phyloP scores from a whole-genome alignment of 2,797 vertebrate species.

The Eulemur albifrons region DNA sequence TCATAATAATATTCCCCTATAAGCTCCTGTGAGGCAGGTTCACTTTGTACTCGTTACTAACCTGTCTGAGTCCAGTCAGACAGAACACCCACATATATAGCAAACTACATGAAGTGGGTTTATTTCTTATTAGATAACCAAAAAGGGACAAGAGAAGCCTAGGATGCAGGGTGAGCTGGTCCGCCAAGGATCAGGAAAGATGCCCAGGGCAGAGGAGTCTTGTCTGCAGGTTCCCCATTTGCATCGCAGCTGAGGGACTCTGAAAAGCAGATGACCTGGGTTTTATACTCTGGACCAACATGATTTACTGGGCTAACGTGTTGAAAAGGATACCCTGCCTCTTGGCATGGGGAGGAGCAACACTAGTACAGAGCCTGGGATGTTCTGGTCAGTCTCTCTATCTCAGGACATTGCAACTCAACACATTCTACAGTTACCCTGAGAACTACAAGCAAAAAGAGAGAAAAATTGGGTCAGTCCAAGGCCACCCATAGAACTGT shows the following conservation, averaged over 20 bases:
- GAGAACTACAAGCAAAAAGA: neutral
- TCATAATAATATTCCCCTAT: neutral
- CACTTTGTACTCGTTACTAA: neutral
- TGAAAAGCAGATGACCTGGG: neutral
- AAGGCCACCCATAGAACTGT: neutral
- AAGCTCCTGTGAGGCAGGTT: neutral
- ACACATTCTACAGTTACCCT: neutral
- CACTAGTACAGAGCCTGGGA: neutral
- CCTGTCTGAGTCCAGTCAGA: neutral
- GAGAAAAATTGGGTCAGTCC: neutral
- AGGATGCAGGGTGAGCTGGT: too few species aligned
- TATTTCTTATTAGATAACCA: neutral
- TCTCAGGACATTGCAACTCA: neutral
- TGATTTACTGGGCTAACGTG: neutral
- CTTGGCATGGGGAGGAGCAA: too few species aligned
- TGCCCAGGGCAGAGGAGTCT: neutral
- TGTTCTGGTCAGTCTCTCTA: neutral
- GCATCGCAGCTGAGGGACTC: neutral
- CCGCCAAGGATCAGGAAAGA: too few species aligned
- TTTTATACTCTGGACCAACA: neutral
- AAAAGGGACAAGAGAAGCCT: neutral
- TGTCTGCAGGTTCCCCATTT: neutral
- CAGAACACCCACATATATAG: neutral
- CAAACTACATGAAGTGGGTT: neutral
- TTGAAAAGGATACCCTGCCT: neutral